Conservation (phyloP, 1,140 invertebrate species). For the Aethina tumida region DNA sequence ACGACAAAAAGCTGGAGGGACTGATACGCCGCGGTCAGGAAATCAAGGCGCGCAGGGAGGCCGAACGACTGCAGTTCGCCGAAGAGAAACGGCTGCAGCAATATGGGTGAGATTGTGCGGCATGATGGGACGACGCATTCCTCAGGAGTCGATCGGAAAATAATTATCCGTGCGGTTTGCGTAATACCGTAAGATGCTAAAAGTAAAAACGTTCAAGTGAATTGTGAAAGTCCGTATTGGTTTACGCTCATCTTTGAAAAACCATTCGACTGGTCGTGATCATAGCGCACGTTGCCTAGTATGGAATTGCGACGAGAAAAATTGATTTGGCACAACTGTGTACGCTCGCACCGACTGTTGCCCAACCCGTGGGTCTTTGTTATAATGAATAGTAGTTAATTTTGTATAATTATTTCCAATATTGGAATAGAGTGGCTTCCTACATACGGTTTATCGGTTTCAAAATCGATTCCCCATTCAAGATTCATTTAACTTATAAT, state of each 20-base stretch:
- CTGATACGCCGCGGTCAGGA: slow-evolving; percentile 26
- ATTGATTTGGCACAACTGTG: too few species aligned
- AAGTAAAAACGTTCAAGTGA: background rate
- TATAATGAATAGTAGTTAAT: too few species aligned
- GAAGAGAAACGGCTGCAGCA: slow-evolving; percentile 32
- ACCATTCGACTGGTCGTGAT: too few species aligned
- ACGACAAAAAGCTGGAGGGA: slow-evolving; percentile 23
- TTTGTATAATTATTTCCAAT: too few species aligned
- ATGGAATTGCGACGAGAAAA: too few species aligned
- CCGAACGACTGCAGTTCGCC: slow-evolving; percentile 29
- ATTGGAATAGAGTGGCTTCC: too few species aligned
- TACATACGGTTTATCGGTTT: too few species aligned
- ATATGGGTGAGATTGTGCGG: slow-evolving; percentile 25
- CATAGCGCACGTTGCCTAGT: too few species aligned
- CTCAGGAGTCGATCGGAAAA: background rate
- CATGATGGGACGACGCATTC: background rate
- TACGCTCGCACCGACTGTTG: too few species aligned
- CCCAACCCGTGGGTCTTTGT: too few species aligned
- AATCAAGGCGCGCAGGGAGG: slow-evolving; percentile 26
- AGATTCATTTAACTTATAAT: too few species aligned
- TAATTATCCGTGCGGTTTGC: background rate
- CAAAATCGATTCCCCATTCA: too few species aligned
- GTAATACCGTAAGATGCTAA: background rate
- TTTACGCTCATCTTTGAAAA: background rate
- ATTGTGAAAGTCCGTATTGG: background rate